Evolutionary conservation across 35 echinoderm and acorn worm species (phyloP).

Genomic region (Ophioderma brevispina): DNA sequence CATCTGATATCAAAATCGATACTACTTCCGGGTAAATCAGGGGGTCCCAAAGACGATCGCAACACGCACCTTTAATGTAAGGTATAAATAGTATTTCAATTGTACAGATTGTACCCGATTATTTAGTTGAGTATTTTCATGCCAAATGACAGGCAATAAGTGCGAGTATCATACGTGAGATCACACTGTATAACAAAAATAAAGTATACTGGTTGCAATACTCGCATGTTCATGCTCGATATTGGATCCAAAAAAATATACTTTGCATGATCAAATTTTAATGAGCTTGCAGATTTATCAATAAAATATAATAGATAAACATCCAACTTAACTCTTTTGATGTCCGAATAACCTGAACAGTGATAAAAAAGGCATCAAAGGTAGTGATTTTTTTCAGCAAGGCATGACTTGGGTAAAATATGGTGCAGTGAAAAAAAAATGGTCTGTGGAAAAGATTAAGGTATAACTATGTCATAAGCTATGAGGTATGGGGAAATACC

Average conservation of each 20-base stretch:
- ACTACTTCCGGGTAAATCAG: too few species aligned
- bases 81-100: neutral
- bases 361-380: neutral
- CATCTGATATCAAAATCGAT: too few species aligned
- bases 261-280: neutral
- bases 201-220: neutral
- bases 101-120: neutral
- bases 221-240: neutral
- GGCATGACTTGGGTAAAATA: neutral
- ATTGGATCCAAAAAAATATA: neutral
- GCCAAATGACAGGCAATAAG: neutral
- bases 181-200: neutral
- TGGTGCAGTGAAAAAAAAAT: neutral
- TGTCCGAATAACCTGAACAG: neutral
- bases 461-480: neutral
- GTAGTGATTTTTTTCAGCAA: neutral
- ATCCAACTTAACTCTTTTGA: neutral
- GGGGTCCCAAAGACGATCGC: too few species aligned
- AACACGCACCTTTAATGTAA: too few species aligned
- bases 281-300: neutral
- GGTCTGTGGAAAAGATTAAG: neutral
- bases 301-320: neutral
- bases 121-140: neutral
- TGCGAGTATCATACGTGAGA: neutral
- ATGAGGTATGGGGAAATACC: neutral